These are phyloP conservation scores for Pteromalus puparum DNA, from an alignment of 1,140 invertebrate species.

Conservation along the genomic window DNA sequence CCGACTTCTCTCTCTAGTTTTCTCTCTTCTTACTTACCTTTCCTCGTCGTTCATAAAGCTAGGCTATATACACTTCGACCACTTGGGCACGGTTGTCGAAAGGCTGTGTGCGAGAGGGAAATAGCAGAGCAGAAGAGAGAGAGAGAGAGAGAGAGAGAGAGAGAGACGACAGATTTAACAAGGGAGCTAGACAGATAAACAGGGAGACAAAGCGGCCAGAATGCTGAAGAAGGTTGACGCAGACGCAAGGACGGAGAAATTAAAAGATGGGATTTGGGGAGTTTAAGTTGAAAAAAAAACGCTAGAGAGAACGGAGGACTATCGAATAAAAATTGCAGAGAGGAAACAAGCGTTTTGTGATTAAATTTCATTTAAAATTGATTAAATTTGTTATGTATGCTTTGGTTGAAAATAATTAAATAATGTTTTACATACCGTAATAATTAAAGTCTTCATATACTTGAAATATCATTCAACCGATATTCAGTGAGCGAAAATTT, in stretches of 20 bases:
- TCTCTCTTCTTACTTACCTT: not conserved
- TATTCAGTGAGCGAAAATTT: too few relatives aligned
- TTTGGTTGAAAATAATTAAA: too few relatives aligned
- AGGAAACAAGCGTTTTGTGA: too few relatives aligned
- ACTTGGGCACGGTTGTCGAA: not conserved
- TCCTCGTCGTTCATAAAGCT: not conserved
- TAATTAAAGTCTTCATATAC: too few relatives aligned
- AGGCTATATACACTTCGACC: not conserved
- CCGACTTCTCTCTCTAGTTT: not conserved
- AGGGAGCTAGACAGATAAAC: conserved; percentile 6
- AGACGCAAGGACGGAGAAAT: not conserved
- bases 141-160: not conserved
- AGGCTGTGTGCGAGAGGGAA: not conserved
- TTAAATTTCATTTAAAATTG: too few relatives aligned
- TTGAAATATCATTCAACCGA: too few relatives aligned
- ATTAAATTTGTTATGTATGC: too few relatives aligned
- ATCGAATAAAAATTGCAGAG: not conserved
- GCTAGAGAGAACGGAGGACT: not conserved
- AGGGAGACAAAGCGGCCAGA: not conserved
- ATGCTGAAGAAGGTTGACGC: not conserved
- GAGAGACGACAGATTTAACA: conserved; percentile 4
- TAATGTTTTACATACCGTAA: too few relatives aligned
- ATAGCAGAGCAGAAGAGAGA: not conserved
- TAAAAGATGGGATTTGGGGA: not conserved
- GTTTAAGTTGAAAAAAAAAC: not conserved